Evolutionary conservation across 2,888 invertebrate genomes (phyloP).

Genomic region (Pteria penguin): DNA sequence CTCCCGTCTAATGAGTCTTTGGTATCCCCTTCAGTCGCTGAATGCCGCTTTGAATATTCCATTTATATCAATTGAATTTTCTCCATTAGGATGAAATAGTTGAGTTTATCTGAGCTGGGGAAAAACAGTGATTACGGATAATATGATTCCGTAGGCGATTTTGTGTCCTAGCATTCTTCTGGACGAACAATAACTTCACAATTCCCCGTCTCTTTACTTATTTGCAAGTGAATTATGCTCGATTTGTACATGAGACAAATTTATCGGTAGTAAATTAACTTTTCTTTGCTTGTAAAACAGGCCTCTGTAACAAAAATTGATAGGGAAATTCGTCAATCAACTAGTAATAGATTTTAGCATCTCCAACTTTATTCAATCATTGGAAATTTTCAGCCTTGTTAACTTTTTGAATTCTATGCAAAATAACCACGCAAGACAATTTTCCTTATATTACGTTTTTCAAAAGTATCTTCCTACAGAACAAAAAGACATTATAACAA

Average conservation of each 20-base stretch:
- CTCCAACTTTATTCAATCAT: conserved; percentile 35
- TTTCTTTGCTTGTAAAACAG: conserved; percentile 33
- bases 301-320: conserved; percentile 18
- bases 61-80: conserved; percentile 61
- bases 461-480: too few relatives aligned
- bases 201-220: conserved; percentile 28
- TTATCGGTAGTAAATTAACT: conserved; percentile 30
- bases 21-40: conserved; percentile 37
- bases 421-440: too few relatives aligned
- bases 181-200: conserved; percentile 9
- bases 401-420: neutral
- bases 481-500: too few relatives aligned
- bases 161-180: conserved; percentile 4
- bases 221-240: conserved; percentile 35
- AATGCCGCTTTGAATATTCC: conserved; percentile 51
- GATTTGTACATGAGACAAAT: conserved; percentile 20
- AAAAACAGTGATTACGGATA: conserved; percentile 42
- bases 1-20: conserved; percentile 44
- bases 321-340: conserved; percentile 35
- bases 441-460: too few relatives aligned
- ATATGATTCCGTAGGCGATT: conserved; percentile 19
- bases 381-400: conserved; percentile 13
- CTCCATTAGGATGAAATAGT: conserved; percentile 37
- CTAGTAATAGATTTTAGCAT: conserved; percentile 34
- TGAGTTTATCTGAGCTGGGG: conserved; percentile 37